phyloP scores from a whole-genome alignment of 2,888 invertebrate genomes.

The Aproaerema taeniolella region DNA sequence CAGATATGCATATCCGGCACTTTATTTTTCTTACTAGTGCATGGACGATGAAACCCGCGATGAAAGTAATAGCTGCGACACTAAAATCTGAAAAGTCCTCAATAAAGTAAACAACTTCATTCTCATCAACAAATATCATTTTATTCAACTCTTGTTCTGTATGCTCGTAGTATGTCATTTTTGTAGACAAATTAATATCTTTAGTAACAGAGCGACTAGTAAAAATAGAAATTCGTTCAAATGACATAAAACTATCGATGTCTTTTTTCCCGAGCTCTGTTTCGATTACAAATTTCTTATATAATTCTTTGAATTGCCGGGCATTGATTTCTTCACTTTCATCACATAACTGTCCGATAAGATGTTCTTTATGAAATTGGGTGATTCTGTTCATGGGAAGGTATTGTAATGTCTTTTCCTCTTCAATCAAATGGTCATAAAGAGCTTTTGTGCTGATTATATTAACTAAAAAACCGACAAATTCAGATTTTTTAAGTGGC shows the following conservation, averaged over 20 bases:
- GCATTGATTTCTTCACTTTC: not conserved
- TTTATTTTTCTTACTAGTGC: not conserved
- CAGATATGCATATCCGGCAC: not conserved
- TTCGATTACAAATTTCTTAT: not conserved
- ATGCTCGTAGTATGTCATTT: not conserved
- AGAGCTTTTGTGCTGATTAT: not conserved
- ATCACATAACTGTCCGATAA: not conserved
- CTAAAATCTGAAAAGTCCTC: not conserved
- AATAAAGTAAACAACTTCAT: not conserved
- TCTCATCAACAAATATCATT: not conserved
- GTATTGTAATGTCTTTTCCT: not conserved
- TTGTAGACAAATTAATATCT: not conserved
- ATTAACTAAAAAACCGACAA: not conserved
- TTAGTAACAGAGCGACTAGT: not conserved
- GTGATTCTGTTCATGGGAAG: slow-evolving; percentile 9
- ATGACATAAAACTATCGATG: not conserved
- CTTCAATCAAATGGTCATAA: not conserved
- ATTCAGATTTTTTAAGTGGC: not conserved
- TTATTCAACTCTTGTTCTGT: not conserved
- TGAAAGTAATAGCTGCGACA: not conserved
- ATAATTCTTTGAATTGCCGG: not conserved
- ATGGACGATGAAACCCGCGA: not conserved
- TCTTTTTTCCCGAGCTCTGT: not conserved
- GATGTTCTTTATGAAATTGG: not conserved
- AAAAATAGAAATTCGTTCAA: not conserved